Percentiles rank a stretch among this genome's conserved stretches.
Evolutionary conservation across 2,797 vertebrate species (phyloP).

Genomic region (Acomys russatus): DNA sequence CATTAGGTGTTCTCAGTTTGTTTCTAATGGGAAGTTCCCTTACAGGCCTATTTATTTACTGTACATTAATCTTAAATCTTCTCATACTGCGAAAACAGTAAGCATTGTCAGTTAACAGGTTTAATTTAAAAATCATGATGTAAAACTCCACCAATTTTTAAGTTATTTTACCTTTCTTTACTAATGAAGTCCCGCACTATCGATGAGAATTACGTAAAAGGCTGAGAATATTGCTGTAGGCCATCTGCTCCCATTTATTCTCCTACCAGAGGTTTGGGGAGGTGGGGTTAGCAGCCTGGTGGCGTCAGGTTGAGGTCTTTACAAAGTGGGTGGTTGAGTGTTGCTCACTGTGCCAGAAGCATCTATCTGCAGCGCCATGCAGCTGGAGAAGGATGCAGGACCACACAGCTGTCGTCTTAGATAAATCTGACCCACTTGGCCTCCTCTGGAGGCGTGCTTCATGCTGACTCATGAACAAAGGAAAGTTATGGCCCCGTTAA

Average conservation of each 20-base stretch:
- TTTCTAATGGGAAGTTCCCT: conserved; percentile 50
- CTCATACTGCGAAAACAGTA: conserved; percentile 5
- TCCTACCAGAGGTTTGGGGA: not conserved
- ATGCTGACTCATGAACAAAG: conserved; percentile 78
- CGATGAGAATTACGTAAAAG: not conserved
- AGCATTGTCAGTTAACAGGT: not conserved
- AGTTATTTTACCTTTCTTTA: conserved; percentile 43
- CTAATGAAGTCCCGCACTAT: conserved; percentile 15
- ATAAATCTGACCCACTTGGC: conserved; percentile 81
- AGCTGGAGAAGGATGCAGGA: not conserved
- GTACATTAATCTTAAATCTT: conserved; percentile 39
- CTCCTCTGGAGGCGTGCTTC: conserved; percentile 65
- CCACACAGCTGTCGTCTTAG: conserved; percentile 77
- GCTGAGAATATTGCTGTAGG: not conserved
- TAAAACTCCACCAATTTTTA: conserved; percentile 16
- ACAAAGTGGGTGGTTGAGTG: conserved; percentile 53
- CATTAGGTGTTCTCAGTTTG: not conserved
- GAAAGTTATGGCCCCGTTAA: conserved; percentile 70
- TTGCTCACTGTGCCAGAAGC: conserved; percentile 61
- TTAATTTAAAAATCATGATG: conserved; percentile 49
- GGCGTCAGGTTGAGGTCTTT: conserved; percentile 35
- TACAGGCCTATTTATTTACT: conserved; percentile 9
- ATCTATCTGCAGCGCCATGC: conserved; percentile 56
- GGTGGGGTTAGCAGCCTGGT: not conserved
- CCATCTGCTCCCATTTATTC: not conserved